phyloP scores from a whole-genome alignment of 2,888 invertebrate genomes.

The Pinctada fucata region DNA sequence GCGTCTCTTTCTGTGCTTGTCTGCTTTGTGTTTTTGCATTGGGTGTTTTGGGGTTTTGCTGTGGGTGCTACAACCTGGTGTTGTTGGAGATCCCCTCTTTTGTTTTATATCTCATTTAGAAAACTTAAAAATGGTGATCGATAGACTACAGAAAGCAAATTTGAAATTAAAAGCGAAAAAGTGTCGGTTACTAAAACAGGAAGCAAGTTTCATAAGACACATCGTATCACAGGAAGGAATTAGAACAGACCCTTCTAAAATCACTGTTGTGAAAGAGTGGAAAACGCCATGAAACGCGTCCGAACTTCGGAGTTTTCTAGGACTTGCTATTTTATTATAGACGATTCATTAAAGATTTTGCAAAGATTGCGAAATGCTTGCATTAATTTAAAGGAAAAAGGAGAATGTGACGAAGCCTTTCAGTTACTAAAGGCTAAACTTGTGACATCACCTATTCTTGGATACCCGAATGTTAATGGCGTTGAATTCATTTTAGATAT shows the following conservation, averaged over 20 bases:
- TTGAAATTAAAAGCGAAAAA: conserved; percentile 45
- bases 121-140: no score
- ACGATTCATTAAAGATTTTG: conserved; percentile 27
- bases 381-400: conserved; percentile 22
- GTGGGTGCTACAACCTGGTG: conserved; percentile 52
- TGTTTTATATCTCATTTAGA: conserved; percentile 45
- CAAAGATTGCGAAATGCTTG: no score
- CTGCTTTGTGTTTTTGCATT: no score
- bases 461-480: conserved; percentile 22
- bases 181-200: conserved; percentile 34
- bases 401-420: conserved; percentile 33
- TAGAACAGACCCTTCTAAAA: conserved; percentile 33
- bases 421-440: conserved; percentile 24
- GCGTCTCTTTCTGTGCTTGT: no score
- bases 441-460: no score
- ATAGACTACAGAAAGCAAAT: conserved; percentile 34
- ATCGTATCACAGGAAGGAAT: conserved; percentile 32
- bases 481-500: conserved; percentile 32
- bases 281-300: conserved; percentile 31
- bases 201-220: conserved; percentile 37
- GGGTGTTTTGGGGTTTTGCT: no score
- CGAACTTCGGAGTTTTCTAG: conserved; percentile 27
- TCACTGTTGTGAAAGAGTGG: conserved; percentile 24
- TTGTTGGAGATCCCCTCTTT: conserved; percentile 40
- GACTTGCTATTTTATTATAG: conserved; percentile 32